phyloP scores from a whole-genome alignment of 1,140 invertebrate genomes.

The Rhyzopertha dominica region DNA sequence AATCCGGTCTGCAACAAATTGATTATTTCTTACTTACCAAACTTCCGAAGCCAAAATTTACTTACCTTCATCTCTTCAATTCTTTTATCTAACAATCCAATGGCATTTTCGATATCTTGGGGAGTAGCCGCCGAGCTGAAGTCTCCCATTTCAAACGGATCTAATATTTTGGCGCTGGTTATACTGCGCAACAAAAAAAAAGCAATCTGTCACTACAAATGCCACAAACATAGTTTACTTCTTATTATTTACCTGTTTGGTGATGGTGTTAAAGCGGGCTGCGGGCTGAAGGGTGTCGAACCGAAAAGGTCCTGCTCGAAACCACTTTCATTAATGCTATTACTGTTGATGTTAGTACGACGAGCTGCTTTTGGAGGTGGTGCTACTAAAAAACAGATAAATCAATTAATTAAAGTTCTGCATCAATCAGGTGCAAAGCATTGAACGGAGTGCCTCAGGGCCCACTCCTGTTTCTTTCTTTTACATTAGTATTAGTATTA shows the following conservation, averaged over 20 bases:
- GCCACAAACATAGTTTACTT: slow-evolving; percentile 1
- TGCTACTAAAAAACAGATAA: slow-evolving; percentile 57
- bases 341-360: slow-evolving; percentile 51
- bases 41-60: slow-evolving; percentile 1
- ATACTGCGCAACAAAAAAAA: slow-evolving; percentile 21
- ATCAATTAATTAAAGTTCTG: slow-evolving; percentile 6
- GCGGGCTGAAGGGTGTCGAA: slow-evolving; percentile 56
- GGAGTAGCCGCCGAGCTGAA: slow-evolving; percentile 53
- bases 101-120: slow-evolving; percentile 62
- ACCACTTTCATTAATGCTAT: slow-evolving; percentile 44
- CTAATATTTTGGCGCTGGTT: slow-evolving; percentile 43
- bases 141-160: slow-evolving; percentile 77
- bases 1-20: slow-evolving; percentile 64
- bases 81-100: slow-evolving; percentile 71
- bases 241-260: slow-evolving; percentile 25
- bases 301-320: slow-evolving; percentile 61
- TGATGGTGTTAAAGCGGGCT: slow-evolving; percentile 20
- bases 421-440: too few species aligned
- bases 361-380: slow-evolving; percentile 71
- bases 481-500: too few species aligned
- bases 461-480: too few species aligned
- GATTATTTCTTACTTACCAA: slow-evolving; percentile 5
- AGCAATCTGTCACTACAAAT: background rate
- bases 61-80: slow-evolving; percentile 77
- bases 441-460: too few species aligned